These are phyloP conservation scores for Pelusios castaneus DNA, from an alignment of 2,113 vertebrate genomes.

Conservation along the genomic window DNA sequence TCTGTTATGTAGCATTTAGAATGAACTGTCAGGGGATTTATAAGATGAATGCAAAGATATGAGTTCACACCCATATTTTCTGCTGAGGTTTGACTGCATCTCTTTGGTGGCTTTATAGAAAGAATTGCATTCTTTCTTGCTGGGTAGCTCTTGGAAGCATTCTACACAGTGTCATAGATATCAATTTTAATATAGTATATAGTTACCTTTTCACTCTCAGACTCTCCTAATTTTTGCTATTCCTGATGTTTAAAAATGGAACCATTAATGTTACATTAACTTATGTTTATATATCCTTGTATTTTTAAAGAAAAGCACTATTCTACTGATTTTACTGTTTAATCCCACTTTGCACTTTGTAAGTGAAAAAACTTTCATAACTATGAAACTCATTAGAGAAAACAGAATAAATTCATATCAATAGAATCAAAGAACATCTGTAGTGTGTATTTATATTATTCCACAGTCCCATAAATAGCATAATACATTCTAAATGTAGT, in stretches of 20 bases:
- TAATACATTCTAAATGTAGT: background rate
- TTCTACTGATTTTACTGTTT: background rate
- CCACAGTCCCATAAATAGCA: background rate
- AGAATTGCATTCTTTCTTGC: background rate
- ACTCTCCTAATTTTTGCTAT: background rate
- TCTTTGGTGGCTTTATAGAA: accelerated
- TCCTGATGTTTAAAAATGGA: background rate
- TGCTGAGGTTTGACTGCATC: background rate
- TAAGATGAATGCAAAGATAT: accelerated
- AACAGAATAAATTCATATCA: slow-evolving; percentile 10
- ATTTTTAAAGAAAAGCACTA: background rate
- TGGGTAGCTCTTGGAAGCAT: background rate
- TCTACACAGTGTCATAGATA: background rate
- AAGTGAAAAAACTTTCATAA: background rate
- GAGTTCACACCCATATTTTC: background rate
- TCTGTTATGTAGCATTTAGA: background rate
- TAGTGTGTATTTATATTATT: background rate
- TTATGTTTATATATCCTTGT: background rate
- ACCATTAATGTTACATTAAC: background rate
- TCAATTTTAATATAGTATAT: background rate
- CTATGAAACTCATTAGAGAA: background rate
- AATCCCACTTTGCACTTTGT: background rate
- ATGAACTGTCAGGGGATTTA: background rate
- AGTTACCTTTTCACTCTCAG: background rate
- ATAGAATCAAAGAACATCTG: slow-evolving; percentile 3